A percentile compares a stretch with the other conserved stretches of the same genome.
Evolutionary conservation across 2,113 vertebrate species (phyloP).

Genomic region (Scolopax mira): DNA sequence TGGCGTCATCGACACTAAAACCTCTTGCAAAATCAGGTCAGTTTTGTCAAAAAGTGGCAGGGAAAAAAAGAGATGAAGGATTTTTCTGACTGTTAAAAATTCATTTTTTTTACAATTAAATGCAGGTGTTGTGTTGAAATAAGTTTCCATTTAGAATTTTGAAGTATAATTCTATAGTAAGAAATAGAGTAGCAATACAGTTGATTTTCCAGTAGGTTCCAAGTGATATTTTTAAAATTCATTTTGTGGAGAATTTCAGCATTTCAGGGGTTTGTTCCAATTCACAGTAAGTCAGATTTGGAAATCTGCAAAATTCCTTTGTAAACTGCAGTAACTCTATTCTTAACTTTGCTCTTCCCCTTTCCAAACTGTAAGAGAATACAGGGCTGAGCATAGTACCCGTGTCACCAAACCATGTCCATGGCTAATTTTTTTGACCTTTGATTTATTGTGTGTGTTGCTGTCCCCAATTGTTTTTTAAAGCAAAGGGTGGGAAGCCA

Average conservation of each 20-base stretch:
- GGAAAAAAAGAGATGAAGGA: neutral
- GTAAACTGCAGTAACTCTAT: neutral
- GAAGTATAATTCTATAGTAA: neutral
- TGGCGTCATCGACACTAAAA: neutral
- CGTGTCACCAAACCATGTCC: neutral
- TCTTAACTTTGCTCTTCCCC: neutral
- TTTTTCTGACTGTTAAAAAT: neutral
- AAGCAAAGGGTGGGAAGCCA: neutral
- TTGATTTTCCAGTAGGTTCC: neutral
- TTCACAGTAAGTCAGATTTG: neutral
- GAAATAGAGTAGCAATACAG: neutral
- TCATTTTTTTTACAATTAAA: neutral
- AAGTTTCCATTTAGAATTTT: constrained; percentile 5
- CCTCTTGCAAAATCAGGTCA: neutral
- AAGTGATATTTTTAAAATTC: neutral
- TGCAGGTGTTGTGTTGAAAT: neutral
- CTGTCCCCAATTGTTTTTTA: neutral
- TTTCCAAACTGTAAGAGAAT: neutral
- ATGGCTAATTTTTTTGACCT: neutral
- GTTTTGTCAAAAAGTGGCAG: neutral
- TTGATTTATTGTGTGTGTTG: neutral
- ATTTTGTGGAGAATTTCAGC: neutral
- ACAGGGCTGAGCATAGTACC: neutral
- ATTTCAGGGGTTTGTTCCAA: neutral
- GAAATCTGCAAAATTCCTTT: neutral